These are phyloP conservation scores for Petroica traversi DNA, from an alignment of 2,113 vertebrate genomes.

Conservation along the genomic window DNA sequence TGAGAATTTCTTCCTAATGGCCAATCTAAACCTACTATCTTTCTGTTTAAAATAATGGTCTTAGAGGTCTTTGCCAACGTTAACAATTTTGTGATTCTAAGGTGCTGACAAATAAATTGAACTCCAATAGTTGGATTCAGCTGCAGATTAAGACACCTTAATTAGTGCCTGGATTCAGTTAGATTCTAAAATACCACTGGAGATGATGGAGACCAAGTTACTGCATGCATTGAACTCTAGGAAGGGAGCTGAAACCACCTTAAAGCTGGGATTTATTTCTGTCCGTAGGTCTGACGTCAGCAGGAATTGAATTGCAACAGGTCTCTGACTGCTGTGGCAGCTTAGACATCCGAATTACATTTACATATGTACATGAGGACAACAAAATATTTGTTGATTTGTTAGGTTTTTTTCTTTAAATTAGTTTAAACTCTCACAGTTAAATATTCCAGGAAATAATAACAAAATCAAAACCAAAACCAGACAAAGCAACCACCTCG, in stretches of 20 bases:
- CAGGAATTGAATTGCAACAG: background rate
- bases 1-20: background rate
- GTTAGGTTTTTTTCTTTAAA: background rate
- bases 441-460: background rate
- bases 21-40: background rate
- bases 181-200: background rate
- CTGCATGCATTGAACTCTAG: background rate
- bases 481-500: accelerated
- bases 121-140: background rate
- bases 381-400: too few relatives aligned
- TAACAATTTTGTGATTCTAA: background rate
- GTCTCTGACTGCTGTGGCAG: background rate
- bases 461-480: background rate
- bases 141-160: background rate
- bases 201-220: background rate
- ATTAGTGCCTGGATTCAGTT: background rate
- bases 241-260: background rate
- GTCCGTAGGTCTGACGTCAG: accelerated
- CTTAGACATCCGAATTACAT: background rate
- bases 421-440: background rate
- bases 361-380: background rate
- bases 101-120: background rate
- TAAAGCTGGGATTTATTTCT: background rate
- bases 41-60: background rate
- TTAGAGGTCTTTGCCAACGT: background rate